phyloP scores from a whole-genome alignment of 1,140 invertebrate species.

The Oryctes rhinoceros region DNA sequence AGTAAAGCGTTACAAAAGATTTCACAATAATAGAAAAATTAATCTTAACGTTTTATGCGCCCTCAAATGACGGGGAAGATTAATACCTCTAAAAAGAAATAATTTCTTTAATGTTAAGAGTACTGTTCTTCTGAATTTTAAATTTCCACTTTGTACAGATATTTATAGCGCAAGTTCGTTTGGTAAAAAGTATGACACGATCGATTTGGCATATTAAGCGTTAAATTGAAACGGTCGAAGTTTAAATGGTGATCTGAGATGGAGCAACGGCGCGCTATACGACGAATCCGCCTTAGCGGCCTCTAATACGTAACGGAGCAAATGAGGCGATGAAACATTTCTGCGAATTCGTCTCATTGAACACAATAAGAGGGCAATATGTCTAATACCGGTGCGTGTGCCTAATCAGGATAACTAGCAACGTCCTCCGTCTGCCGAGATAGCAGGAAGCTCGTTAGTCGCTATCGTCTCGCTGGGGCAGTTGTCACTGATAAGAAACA shows the following conservation, averaged over 20 bases:
- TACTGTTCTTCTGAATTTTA: not conserved
- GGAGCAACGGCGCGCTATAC: not conserved
- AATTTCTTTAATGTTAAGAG: too few species aligned
- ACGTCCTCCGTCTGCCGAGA: constrained; percentile 41
- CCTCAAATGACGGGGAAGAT: too few species aligned
- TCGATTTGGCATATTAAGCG: not conserved
- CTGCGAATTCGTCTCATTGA: constrained; percentile 34
- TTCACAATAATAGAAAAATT: too few species aligned
- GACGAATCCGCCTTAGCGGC: not conserved
- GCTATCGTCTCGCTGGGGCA: constrained; percentile 51
- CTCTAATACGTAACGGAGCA: constrained; percentile 25
- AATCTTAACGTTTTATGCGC: too few species aligned
- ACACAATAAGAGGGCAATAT: constrained; percentile 33
- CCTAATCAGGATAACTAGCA: constrained; percentile 38
- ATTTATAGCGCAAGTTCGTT: constrained; percentile 4
- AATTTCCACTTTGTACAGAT: not conserved
- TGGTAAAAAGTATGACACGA: constrained; percentile 3
- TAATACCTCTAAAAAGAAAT: too few species aligned
- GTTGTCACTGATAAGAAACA: constrained; percentile 50
- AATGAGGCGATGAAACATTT: constrained; percentile 35
- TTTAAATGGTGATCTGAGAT: constrained; percentile 10
- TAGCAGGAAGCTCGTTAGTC: constrained; percentile 52
- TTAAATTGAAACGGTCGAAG: constrained; percentile 30
- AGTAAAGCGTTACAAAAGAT: too few species aligned
- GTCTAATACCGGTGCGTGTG: constrained; percentile 31